Percentiles rank a stretch among this genome's conserved stretches.
Evolutionary conservation across 2,113 vertebrate genomes (phyloP).

Genomic region (Onychostruthus taczanowskii): DNA sequence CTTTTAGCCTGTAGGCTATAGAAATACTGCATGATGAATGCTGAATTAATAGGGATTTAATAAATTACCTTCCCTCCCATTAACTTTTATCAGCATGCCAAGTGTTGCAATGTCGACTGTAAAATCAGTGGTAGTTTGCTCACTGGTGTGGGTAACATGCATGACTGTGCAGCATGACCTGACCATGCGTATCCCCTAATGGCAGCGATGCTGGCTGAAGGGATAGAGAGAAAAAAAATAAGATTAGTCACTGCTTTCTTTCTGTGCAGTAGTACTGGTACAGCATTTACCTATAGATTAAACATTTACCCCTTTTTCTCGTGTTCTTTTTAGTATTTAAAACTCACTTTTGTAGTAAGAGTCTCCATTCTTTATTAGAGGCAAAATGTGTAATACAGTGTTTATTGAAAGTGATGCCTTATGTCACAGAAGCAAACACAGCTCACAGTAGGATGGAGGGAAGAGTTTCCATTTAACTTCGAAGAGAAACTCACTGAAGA

Average conservation of each 20-base stretch:
- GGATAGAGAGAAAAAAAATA: neutral
- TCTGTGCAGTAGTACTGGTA: neutral
- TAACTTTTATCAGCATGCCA: neutral
- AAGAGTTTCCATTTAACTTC: conserved; percentile 7
- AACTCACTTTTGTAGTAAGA: neutral
- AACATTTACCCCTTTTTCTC: neutral
- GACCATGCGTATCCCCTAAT: neutral
- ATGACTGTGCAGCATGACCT: neutral
- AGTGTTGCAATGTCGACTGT: neutral
- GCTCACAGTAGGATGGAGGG: neutral
- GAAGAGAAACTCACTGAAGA: neutral
- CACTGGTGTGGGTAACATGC: neutral
- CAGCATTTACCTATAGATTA: neutral
- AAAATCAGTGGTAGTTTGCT: neutral
- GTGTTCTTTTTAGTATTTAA: neutral
- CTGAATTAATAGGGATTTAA: neutral
- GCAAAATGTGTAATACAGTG: neutral
- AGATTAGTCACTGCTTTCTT: neutral
- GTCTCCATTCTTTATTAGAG: neutral
- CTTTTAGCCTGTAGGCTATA: neutral
- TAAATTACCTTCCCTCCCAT: neutral
- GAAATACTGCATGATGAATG: neutral
- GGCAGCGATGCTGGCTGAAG: neutral
- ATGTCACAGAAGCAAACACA: neutral
- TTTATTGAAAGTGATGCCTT: neutral